Base-by-base conservation (phyloP, 2,797 vertebrate species). In the Leptatherina wallacei region DNA sequence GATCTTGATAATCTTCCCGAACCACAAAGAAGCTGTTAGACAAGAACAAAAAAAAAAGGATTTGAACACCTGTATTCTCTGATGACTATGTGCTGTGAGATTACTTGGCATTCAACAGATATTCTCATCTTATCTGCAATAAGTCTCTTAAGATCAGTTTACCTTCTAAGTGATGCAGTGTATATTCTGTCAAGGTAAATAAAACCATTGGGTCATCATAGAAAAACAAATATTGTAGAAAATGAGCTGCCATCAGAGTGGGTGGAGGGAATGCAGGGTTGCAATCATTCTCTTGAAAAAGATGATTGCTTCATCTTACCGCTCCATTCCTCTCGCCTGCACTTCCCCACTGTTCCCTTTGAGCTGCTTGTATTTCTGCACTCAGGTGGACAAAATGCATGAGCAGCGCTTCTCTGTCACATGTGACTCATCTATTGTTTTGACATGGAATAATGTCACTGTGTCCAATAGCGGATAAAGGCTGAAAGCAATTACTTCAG, bases 41-140 rank as follows among this genome's bases (percentile, higher is more conserved):
- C 51, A 36, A 61, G 57, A 80, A 72, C 77, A 77, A 78, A 78
- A 74, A 73, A 77, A 78, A 78, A 77, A 77, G 76, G 85, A 87
- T 79, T 62, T 1, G 29, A 90, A 91, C 93, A 93, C 92, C 90
- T 92, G 90, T 93, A 93, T 83, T 71, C 89, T 87, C 88, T 60
- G 16, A 80, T 84, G 87, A 88, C 71, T 77, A 77, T 84, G 83
- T 58, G 82, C 84, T 77, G 71, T 9, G 68, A 86, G 89, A 90
- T 91, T 88, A 85, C 75, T 86, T 76, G 27, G 79, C 83, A 89
- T 88, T 85, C 84, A 79, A 65, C 63, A 75, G 63, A 84, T 75
- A 74, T 65, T 78, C 67, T 76, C 66, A 27, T 81, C 54, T 72
- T 82, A 71, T 69, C 65, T 73, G 74, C 71, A 69, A 68, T 61